Evolutionary conservation across 2,888 invertebrate genomes (phyloP).

Genomic region (Epistrophella euchroma): DNA sequence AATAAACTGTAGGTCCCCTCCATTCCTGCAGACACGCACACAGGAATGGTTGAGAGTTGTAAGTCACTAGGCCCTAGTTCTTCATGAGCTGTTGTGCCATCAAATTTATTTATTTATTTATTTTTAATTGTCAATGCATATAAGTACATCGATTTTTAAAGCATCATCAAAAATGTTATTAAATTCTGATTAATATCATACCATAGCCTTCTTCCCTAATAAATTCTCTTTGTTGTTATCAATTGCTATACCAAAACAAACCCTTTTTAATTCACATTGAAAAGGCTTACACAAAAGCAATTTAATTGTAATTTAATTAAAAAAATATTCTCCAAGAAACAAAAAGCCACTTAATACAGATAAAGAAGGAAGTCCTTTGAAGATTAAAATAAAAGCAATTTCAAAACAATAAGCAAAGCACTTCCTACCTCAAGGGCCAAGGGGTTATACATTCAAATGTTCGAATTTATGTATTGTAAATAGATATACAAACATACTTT

Average conservation of each 20-base stretch:
- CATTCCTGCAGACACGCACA: too few relatives aligned
- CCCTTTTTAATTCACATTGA: background rate
- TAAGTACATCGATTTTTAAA: too few relatives aligned
- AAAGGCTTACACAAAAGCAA: background rate
- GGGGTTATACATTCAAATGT: background rate
- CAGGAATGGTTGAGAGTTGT: too few relatives aligned
- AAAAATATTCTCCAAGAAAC: background rate
- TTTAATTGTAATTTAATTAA: conserved; percentile 10
- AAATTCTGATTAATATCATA: too few relatives aligned
- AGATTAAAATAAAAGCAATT: conserved; percentile 9
- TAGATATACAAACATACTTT: background rate
- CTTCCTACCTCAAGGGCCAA: background rate
- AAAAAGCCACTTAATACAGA: background rate
- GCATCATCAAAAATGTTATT: too few relatives aligned
- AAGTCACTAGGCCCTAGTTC: too few relatives aligned
- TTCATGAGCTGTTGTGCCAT: too few relatives aligned
- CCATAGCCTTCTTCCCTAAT: background rate
- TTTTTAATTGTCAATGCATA: too few relatives aligned
- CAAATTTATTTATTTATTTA: too few relatives aligned
- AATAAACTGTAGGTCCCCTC: too few relatives aligned
- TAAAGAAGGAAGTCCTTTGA: background rate
- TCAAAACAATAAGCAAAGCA: conserved; percentile 5
- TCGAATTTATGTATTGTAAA: background rate
- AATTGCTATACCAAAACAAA: background rate
- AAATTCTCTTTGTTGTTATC: background rate